Conservation (phyloP, 2,113 vertebrate species). For the Junco hyemalis region DNA sequence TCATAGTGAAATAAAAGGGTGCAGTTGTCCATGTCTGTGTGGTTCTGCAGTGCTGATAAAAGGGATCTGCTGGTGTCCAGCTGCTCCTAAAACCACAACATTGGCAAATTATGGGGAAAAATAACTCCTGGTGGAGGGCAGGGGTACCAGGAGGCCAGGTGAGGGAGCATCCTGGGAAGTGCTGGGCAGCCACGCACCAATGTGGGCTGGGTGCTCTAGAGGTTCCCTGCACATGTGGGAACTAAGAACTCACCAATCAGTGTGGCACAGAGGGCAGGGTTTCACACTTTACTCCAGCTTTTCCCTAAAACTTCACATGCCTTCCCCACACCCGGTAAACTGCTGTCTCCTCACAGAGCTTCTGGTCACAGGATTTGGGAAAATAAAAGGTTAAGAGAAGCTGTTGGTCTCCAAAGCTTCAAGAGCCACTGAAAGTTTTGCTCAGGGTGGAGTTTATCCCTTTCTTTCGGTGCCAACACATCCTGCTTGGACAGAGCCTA, state of each 20-base stretch:
- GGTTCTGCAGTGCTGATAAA: background rate
- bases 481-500: background rate
- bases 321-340: rapidly evolving
- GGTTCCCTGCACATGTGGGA: background rate
- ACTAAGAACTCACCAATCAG: rapidly evolving
- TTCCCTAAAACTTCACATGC: background rate
- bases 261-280: background rate
- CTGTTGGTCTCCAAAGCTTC: background rate
- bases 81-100: background rate
- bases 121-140: rapidly evolving
- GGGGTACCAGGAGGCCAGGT: rapidly evolving
- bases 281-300: background rate
- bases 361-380: background rate
- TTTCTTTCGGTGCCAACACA: rapidly evolving
- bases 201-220: rapidly evolving
- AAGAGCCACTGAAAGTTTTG: background rate
- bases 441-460: background rate
- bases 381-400: background rate
- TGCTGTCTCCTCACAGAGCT: background rate
- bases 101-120: background rate
- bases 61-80: background rate
- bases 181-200: rapidly evolving
- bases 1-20: slow-evolving; percentile 33
- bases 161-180: background rate
- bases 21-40: rapidly evolving